Evolutionary conservation across 2,888 invertebrate genomes (phyloP), one percentile per base, ranked within the genome.

Genomic region (Ormyrus labotus): DNA sequence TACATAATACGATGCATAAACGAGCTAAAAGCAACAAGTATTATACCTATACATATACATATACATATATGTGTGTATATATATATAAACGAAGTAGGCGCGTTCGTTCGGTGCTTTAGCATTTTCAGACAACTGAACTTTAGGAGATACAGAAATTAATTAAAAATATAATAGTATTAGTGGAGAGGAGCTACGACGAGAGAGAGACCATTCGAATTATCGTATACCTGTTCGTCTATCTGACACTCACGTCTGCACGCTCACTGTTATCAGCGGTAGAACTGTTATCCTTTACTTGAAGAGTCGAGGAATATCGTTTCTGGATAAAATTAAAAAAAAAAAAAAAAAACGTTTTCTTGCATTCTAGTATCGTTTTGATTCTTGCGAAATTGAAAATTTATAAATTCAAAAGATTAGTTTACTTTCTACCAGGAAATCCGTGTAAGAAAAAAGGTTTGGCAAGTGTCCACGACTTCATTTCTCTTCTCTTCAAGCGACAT

Each of bases 31-130:
- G 53, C 48, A 10, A 53, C 4, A 34, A 34, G 5, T 48, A 19
- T 67, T 67, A 48, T 67, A 50, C n/a, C 11, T 53, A 64, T 48
- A 5, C 48, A 47, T 48, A 64, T 48, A 64, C 10, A 9, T 13
- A 48, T 67, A 65, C 2, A 34, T 34, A 34, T 34, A 34, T 34
- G 2, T 11, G 19, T 45, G 9, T 57, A 57, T 48, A 68, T 47
- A 68, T 7, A 51, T 45, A 53, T 19, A 67, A 19, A 34, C 34
- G 34, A 47, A 58, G 13, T 48, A 70, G 58, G 48, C 47, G 48
- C 19, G 58, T 58, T 19, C 48, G 69, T 58, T 58, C 47, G 57
- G 57, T 57, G 57, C 69, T 67, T 65, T 53, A 67, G 55, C 47
- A 11, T 13, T 45, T 48, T 10, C 10, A 9, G 34, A 34, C 7